Conservation (phyloP, 2,888 invertebrate genomes). For the Nemotelus pantherinus region DNA sequence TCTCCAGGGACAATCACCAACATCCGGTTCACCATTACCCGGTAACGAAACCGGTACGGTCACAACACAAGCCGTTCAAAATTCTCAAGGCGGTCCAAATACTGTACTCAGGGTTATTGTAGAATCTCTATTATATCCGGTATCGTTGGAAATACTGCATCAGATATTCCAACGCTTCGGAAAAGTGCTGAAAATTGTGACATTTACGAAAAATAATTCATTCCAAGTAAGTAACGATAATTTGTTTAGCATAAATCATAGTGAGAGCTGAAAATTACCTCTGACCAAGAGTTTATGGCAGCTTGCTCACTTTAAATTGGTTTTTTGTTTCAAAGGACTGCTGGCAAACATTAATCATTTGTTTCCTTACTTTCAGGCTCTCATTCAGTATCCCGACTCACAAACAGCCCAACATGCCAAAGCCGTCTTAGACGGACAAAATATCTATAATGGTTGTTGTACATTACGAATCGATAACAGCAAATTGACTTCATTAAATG, state of each 20-base stretch:
- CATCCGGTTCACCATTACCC: slow-evolving; percentile 73
- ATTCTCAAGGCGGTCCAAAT: slow-evolving; percentile 82
- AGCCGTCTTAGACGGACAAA: slow-evolving; percentile 96
- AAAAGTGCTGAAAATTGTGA: slow-evolving; percentile 99
- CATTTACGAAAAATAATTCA: slow-evolving; percentile 99
- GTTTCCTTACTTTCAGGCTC: slow-evolving; percentile 89
- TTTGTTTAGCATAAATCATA: background rate
- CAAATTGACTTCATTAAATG: slow-evolving; percentile 96
- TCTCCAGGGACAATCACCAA: slow-evolving; percentile 70
- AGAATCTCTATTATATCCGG: slow-evolving; percentile 98
- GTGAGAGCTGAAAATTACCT: background rate
- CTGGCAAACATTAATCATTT: slow-evolving; percentile 4
- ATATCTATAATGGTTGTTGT: slow-evolving; percentile 99
- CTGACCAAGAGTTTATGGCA: slow-evolving; percentile 39
- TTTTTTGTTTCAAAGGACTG: slow-evolving; percentile 8
- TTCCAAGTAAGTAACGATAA: slow-evolving; percentile 62
- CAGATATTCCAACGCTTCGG: slow-evolving; percentile 99
- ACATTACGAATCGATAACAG: slow-evolving; percentile 99
- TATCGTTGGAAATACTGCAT: slow-evolving; percentile 95
- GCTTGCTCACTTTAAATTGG: slow-evolving; percentile 43
- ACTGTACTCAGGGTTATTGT: slow-evolving; percentile 98
- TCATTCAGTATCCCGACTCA: slow-evolving; percentile 98
- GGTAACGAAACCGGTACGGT: slow-evolving; percentile 67
- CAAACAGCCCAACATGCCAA: slow-evolving; percentile 97
- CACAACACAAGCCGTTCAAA: slow-evolving; percentile 67